Base-by-base conservation (phyloP, 2,113 vertebrate species). In the Suricata suricatta region DNA sequence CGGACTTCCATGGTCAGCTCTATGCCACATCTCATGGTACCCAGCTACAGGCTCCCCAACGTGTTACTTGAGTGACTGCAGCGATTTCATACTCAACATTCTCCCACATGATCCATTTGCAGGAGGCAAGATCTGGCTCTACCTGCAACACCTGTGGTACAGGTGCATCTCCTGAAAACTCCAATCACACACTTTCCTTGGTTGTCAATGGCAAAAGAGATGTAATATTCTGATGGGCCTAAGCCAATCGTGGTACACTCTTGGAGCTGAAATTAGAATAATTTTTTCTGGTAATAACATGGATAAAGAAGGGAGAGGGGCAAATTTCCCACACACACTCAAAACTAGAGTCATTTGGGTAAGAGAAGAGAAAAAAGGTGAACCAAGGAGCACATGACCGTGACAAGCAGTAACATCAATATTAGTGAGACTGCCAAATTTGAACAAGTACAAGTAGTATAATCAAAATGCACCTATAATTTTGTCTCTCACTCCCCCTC, bases 31-130 rank as follows among this genome's bases (percentile, higher is more conserved):
- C 5, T 3, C 7, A 25, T 35, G 27, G 80, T 23, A 93, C 8
- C 5, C 57, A 69, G 5, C 12, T 23, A 14, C 69, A 44, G 1
- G 1, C 3, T 60, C 44, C 29, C 17, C 50, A 25, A 0, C 12
- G 17, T 38, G 25, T 50, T 50, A 64, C 1, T 5, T 35, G 35
- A 50, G 54, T 25, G 47, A 23, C 2, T 3, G 23, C 5, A 81
- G 4, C 29, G 13, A 25, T 12, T 88, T 74, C 10, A 12, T 35
- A 12, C 0, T 38, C 50, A 23, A n/a, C 25, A 17, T 64, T 87
- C 33, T 47, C 54, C 21, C 41, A 11, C 38, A 19, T 66, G 10
- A 15, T 27, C 41, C 31, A 0, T 50, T 77, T 71, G 12, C 31
- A 50, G 10, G 23, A 54, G 31, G 35, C 41, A 76, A 68, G 23